Conservation (phyloP, 1,140 invertebrate species). For the Globodera ellingtonae region DNA sequence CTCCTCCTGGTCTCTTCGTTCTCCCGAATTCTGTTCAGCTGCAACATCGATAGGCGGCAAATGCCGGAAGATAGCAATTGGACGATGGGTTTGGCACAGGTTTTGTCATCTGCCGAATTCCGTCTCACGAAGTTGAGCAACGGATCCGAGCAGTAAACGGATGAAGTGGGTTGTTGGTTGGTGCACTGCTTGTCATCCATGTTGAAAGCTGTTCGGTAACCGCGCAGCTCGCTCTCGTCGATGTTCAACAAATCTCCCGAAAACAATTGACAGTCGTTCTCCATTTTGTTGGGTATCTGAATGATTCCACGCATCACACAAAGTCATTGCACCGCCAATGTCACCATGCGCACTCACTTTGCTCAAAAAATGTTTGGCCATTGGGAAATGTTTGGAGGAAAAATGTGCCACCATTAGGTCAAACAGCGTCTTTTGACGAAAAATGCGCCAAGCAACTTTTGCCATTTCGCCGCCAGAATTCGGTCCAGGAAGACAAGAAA, state of each 20-base stretch:
- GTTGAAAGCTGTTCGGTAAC: not conserved
- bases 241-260: not conserved
- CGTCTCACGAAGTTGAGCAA: conserved; percentile 2
- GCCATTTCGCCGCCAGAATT: conserved; percentile 6
- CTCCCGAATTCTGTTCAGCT: not conserved
- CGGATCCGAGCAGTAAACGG: not conserved
- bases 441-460: not conserved
- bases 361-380: conserved; percentile 26
- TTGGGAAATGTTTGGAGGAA: conserved; percentile 36
- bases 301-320: too few species aligned
- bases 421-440: conserved; percentile 23
- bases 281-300: not conserved
- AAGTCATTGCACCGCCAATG: too few species aligned
- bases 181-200: not conserved
- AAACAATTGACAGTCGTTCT: not conserved
- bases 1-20: conserved; percentile 7
- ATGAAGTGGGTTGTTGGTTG: not conserved
- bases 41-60: conserved; percentile 13
- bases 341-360: not conserved
- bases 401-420: conserved; percentile 36
- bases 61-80: conserved; percentile 15
- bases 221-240: conserved; percentile 12
- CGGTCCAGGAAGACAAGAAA: conserved; percentile 1
- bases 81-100: conserved; percentile 3
- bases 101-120: conserved; percentile 1